phyloP scores from a whole-genome alignment of 2,113 vertebrate genomes.

The Chlamydotis undulata region DNA sequence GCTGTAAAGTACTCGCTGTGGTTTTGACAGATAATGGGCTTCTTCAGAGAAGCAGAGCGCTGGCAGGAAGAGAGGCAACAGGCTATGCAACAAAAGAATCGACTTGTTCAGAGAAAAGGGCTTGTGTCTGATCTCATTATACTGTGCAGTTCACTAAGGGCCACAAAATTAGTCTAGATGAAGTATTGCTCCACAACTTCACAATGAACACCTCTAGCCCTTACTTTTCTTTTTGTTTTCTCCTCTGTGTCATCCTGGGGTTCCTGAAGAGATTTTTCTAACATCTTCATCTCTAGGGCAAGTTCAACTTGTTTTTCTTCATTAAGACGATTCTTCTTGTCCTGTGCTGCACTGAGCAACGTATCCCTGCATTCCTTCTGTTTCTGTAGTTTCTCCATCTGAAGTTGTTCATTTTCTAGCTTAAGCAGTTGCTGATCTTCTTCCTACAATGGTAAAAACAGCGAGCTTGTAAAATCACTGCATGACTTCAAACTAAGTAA shows the following conservation, averaged over 20 bases:
- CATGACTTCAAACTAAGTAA: neutral
- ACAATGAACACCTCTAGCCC: neutral
- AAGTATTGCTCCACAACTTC: neutral
- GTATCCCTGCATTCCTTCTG: slow-evolving; percentile 61
- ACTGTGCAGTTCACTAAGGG: neutral
- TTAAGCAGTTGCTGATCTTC: slow-evolving; percentile 69
- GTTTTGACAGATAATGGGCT: neutral
- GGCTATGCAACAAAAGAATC: neutral
- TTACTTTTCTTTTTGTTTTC: slow-evolving; percentile 81
- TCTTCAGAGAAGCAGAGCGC: neutral
- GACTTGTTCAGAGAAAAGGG: neutral
- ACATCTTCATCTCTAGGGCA: slow-evolving; percentile 78
- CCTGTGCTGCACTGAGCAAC: slow-evolving; percentile 71
- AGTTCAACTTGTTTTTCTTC: slow-evolving; percentile 79
- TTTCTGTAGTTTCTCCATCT: slow-evolving; percentile 53
- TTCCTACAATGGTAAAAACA: slow-evolving; percentile 56
- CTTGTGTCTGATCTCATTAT: neutral
- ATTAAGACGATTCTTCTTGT: slow-evolving; percentile 76
- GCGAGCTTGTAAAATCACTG: neutral
- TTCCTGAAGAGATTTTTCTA: slow-evolving; percentile 72
- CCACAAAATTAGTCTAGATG: neutral
- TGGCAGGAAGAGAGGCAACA: neutral
- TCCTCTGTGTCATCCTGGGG: slow-evolving; percentile 65
- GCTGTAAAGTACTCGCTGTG: neutral
- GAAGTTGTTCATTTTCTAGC: slow-evolving; percentile 74